These are phyloP conservation scores for Carposina sasakii DNA, from an alignment of 1,140 invertebrate genomes.

Conservation along the genomic window DNA sequence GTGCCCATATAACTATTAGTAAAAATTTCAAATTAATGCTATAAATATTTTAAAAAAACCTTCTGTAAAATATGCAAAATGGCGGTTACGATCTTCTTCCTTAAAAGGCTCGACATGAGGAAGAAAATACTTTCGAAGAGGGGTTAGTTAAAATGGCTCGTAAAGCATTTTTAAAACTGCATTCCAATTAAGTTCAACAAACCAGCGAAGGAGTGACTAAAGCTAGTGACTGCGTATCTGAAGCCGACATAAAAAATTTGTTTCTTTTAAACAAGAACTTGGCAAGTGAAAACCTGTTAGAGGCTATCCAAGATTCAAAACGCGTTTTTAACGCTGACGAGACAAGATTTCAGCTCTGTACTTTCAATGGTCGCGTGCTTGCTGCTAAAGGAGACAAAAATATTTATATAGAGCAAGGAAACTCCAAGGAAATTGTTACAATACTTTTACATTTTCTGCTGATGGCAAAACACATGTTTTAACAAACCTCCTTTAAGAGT, in stretches of 20 bases:
- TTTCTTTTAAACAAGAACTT: slow-evolving; percentile 16
- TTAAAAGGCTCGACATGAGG: too few relatives aligned
- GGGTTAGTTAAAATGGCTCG: slow-evolving; percentile 3
- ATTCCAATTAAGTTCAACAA: slow-evolving; percentile 6
- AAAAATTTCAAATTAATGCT: too few relatives aligned
- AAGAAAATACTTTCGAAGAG: not conserved
- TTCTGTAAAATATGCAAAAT: too few relatives aligned
- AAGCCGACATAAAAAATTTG: slow-evolving; percentile 20
- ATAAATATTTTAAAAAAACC: too few relatives aligned
- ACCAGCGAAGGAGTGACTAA: slow-evolving; percentile 6
- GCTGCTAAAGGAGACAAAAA: not conserved
- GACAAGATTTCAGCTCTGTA: slow-evolving; percentile 17
- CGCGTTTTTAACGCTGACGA: slow-evolving; percentile 24
- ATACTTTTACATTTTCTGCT: too few relatives aligned
- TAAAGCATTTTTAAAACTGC: slow-evolving; percentile 12
- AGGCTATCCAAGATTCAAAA: slow-evolving; percentile 17
- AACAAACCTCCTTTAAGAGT: too few relatives aligned
- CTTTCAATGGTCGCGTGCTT: not conserved
- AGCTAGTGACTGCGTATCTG: slow-evolving; percentile 9
- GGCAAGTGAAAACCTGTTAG: slow-evolving; percentile 9
- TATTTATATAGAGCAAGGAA: too few relatives aligned
- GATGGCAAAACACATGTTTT: too few relatives aligned
- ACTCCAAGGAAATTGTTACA: too few relatives aligned
- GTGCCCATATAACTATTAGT: too few relatives aligned
- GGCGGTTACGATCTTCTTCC: too few relatives aligned